Evolutionary conservation across 2,113 vertebrate species (phyloP).

Genomic region (Elaphurus davidianus): DNA sequence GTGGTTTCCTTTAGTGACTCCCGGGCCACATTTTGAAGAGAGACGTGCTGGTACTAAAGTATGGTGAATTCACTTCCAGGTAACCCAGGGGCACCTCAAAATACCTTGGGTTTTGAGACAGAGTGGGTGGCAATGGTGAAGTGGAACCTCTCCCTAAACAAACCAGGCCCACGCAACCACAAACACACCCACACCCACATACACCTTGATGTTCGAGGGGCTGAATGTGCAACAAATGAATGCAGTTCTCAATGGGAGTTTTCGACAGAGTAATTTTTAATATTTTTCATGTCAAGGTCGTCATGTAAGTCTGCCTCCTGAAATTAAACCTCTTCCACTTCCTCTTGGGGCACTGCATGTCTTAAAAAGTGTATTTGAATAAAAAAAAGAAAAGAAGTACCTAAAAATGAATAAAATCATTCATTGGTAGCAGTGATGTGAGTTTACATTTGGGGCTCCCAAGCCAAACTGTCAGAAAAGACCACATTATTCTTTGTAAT

Average conservation of each 20-base stretch:
- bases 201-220: constrained; percentile 61
- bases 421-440: constrained; percentile 71
- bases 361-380: constrained; percentile 72
- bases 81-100: constrained; percentile 72
- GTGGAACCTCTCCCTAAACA: constrained; percentile 60
- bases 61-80: constrained; percentile 77
- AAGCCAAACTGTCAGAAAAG: constrained; percentile 74
- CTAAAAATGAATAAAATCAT: constrained; percentile 77
- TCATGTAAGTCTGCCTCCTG: constrained; percentile 42
- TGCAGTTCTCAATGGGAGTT: not conserved
- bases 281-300: constrained; percentile 28
- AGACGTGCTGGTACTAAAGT: constrained; percentile 68
- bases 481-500: constrained; percentile 71
- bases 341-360: constrained; percentile 41
- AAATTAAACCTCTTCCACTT: constrained; percentile 52
- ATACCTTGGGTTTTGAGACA: constrained; percentile 30
- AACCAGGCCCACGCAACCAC: constrained; percentile 33
- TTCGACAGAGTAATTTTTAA: constrained; percentile 45
- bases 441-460: constrained; percentile 62
- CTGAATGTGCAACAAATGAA: constrained; percentile 31
- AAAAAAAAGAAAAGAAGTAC: constrained; percentile 59
- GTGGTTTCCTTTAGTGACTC: constrained; percentile 80
- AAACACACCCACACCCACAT: constrained; percentile 39
- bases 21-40: constrained; percentile 74
- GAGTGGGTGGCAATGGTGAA: constrained; percentile 59